phyloP scores from a whole-genome alignment of 2,888 invertebrate genomes.

The Anticlea derivata region DNA sequence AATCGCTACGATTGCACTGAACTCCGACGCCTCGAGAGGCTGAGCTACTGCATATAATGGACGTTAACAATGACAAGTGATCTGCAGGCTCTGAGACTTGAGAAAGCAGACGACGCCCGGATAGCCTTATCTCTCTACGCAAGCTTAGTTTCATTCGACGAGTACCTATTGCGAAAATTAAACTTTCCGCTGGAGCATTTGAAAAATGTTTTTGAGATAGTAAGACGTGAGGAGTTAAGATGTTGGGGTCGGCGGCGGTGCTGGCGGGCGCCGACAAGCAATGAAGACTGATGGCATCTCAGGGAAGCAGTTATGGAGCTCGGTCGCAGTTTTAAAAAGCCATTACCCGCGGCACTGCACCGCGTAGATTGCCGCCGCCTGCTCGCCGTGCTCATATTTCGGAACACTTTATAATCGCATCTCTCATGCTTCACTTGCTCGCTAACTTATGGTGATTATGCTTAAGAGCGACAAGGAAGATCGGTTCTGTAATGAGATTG shows the following conservation, averaged over 20 bases:
- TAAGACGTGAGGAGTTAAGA: constrained; percentile 74
- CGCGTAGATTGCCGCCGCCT: constrained; percentile 73
- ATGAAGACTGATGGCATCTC: constrained; percentile 83
- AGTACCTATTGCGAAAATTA: constrained; percentile 46
- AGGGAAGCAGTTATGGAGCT: constrained; percentile 82
- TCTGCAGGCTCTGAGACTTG: constrained; percentile 8
- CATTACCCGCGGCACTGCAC: constrained; percentile 80
- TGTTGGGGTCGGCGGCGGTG: constrained; percentile 58
- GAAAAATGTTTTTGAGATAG: constrained; percentile 66
- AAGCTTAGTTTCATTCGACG: constrained; percentile 17
- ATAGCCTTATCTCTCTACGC: constrained; percentile 13
- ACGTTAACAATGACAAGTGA: constrained; percentile 32
- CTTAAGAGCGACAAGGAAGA: constrained; percentile 82
- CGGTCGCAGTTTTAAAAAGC: constrained; percentile 84
- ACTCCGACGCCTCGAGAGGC: constrained; percentile 29
- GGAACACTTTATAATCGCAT: constrained; percentile 83
- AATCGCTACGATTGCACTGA: constrained; percentile 41
- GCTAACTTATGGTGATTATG: constrained; percentile 83
- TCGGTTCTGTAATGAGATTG: constrained; percentile 82
- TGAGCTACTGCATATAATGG: constrained; percentile 17
- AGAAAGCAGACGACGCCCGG: neutral
- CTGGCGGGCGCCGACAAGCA: constrained; percentile 81
- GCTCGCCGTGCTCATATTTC: constrained; percentile 73
- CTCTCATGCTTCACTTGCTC: constrained; percentile 80
- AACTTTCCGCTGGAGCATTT: constrained; percentile 51